Base-by-base conservation (phyloP, 2,888 invertebrate genomes). In the Heliconius hortense region DNA sequence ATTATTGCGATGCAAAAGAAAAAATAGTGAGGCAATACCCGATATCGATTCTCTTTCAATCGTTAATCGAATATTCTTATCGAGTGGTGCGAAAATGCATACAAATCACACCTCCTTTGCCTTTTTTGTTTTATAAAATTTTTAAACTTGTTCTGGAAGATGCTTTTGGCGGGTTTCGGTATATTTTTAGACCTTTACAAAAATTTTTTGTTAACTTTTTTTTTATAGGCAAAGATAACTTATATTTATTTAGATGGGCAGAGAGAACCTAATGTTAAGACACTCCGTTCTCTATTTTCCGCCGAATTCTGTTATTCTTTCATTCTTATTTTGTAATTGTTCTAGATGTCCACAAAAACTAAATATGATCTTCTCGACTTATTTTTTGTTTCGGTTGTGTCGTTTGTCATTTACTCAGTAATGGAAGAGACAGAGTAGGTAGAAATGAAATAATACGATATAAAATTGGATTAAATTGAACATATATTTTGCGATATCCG, bases 41-140 rank as follows among this genome's bases (percentile, higher is more conserved):
- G 88, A 89, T 89, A 90, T 88, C 86, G 84, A 83, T 84, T 83
- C 85, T 82, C 82, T 84, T 85, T 81, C 82, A 85, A 88, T 88
- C 87, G 88, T 86, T 87, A 86, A 88, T 88, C 88, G 86, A 84
- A 83, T 83, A 83, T 86, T 85, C 84, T 88, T 90, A 91, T 90
- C 88, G 87, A 82, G 81, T 82, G 86, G 89, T 86, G 90, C 87
- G 89, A 91, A 92, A 88, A 91, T 88, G 88, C 88, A 89, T 87
- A 92, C 91, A 92, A 91, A 92, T 93, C 91, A 91, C 92, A 90
- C 89, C 87, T 91, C 89, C 26, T 59, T 71, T 39, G 26, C 59
- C 24, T 24, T 8, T 24, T 53, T 31, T 31, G 1, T n/a, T 28
- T 69, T 69, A 31, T 56, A 56, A 0, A 48, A 24, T 15, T 31